Evolutionary conservation across 2,113 vertebrate species (phyloP).

Genomic region (Seriola rivoliana): DNA sequence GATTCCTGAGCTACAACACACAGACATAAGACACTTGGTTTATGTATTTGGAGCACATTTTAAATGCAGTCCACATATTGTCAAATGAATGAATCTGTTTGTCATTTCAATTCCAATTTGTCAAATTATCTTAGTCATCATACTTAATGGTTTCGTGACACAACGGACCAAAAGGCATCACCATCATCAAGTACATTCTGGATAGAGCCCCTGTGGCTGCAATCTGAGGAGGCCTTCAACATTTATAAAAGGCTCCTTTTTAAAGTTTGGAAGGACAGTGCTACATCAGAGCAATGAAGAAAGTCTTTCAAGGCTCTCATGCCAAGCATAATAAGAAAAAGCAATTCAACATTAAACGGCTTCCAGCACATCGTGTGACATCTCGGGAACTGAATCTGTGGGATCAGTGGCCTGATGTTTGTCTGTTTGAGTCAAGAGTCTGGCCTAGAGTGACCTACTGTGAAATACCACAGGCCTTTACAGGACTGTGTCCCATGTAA

Average conservation of each 20-base stretch:
- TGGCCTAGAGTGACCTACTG: neutral
- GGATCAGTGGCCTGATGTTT: neutral
- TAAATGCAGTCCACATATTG: neutral
- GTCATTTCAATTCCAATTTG: neutral
- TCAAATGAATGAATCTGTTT: neutral
- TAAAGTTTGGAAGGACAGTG: neutral
- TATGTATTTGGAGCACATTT: neutral
- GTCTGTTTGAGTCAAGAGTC: neutral
- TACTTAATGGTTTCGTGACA: neutral
- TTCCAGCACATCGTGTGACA: neutral
- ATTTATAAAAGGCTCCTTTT: neutral
- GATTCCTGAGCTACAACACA: too few species aligned
- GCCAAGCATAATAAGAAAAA: neutral
- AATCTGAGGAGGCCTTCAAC: neutral
- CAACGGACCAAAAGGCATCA: neutral
- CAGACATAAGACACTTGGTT: neutral
- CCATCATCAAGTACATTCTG: too few species aligned
- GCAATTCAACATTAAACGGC: conserved; percentile 16
- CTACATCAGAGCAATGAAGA: conserved; percentile 8
- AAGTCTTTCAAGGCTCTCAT: neutral
- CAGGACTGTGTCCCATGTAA: neutral
- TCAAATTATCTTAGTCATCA: neutral
- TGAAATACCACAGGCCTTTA: neutral
- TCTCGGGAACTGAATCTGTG: neutral
- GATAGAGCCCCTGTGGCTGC: neutral